Base-by-base conservation (phyloP, 2,113 vertebrate genomes). In the Sorex araneus region DNA sequence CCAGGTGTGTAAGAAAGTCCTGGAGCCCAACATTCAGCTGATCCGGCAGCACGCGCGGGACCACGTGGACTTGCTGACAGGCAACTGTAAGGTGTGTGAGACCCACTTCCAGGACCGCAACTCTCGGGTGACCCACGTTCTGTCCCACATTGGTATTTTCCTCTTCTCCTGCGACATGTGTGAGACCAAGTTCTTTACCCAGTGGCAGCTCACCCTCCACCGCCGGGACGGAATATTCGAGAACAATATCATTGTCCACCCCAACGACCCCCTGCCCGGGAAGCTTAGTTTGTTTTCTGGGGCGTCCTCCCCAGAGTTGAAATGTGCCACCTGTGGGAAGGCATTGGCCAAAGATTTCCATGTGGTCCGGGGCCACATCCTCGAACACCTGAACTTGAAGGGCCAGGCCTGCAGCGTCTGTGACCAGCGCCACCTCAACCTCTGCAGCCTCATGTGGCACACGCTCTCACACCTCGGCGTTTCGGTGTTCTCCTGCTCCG, bases 131-230 rank as follows among this genome's bases (percentile, higher is more conserved):
- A 97, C 98, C 3, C 99, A 99, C 0, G 98, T 98, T 23, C 97
- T 99, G 80, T 98, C 98, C 45, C 99, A 99, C 32, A 98, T 99
- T 0, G 99, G 99, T 23, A 98, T 99, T 96, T 99, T 99, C 83
- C 98, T 99, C 54, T 99, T 99, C 96, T 98, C 98, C 95, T 99
- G 99, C 0, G 99, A 99, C 96, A 99, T 99, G 98, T 99, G 99
- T 28, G 98, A 98, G 91, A 96, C 98, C 54, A 99, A 99, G 92
- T 99, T 99, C 97, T 98, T 99, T 96, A 99, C 98, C 54, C 98
- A 98, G 92, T 98, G 97, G 97, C 99, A 98, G 94, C 98, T 99
- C 95, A 98, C 98, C 47, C 98, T 99, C 3, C 99, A 99, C 96
- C 98, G 99, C 6, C 98, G 98, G 6, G 98, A 98, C 30, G 97